Evolutionary conservation across 2,113 vertebrate species (phyloP).

Genomic region (Neolamprologus ventralis): DNA sequence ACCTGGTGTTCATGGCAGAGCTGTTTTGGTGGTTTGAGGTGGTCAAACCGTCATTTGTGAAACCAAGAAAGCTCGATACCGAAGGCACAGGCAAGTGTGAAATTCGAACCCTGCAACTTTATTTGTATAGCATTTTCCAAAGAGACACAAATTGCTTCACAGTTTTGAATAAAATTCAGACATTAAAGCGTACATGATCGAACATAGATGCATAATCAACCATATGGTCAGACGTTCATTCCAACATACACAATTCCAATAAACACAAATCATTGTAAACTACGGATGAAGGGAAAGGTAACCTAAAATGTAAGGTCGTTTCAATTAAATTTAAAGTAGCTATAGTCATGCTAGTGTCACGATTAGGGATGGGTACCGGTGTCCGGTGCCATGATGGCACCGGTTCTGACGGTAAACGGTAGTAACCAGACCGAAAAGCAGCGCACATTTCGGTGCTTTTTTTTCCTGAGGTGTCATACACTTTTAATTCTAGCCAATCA

Average conservation of each 20-base stretch:
- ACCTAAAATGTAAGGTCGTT: fast-evolving
- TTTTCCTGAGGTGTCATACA: no score
- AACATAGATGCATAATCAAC: neutral
- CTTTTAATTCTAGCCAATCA: no score
- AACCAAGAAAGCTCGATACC: slow-evolving; percentile 74
- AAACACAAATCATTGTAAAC: neutral
- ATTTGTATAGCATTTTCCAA: neutral
- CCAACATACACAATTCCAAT: neutral
- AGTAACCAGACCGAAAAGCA: no score
- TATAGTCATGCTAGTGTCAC: neutral
- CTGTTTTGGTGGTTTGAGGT: slow-evolving; percentile 98
- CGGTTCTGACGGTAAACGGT: no score
- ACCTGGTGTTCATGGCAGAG: slow-evolving; percentile 96
- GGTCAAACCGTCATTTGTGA: slow-evolving; percentile 91
- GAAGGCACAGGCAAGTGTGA: slow-evolving; percentile 64
- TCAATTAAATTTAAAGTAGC: neutral
- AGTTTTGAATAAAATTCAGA: neutral
- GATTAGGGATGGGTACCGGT: no score
- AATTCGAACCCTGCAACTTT: neutral
- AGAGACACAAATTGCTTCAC: neutral
- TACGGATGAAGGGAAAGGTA: neutral
- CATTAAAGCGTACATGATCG: neutral
- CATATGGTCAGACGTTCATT: neutral
- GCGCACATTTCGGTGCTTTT: no score
- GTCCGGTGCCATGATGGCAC: no score